Base-by-base conservation (phyloP, 2,888 invertebrate genomes). In the Oligia strigilis region DNA sequence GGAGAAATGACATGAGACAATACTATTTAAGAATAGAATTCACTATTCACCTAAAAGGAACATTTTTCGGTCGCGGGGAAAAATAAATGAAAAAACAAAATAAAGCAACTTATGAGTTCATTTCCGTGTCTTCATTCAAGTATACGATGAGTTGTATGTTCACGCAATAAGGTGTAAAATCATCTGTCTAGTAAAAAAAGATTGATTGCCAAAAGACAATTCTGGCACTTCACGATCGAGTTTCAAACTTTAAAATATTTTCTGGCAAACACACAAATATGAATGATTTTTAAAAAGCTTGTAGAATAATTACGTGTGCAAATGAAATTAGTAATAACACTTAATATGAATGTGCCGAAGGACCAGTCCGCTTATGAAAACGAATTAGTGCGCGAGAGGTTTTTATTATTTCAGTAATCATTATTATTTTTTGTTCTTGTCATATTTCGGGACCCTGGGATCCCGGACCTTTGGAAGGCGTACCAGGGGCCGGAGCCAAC, bases 201-300 rank as follows among this genome's bases (percentile, higher is more conserved):
- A 75, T 62, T 66, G 43, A 46, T 52, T 89, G 89, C 89, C 88
- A 89, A 89, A 83, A 85, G 46, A 84, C 79, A 81, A 86, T 81
- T 65, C 67, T 78, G 66, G 19, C 36, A 75, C 65, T 81, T 85
- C 79, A 86, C 64, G 67, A 72, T 82, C 78, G 23, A 11, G 69
- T 83, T 84, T 81, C 81, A 80, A 75, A 80, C 76, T 64, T 87
- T 81, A 78, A 87, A 86, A 90, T 87, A 84, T 78, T 78, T 86
- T 85, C 81, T 89, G 90, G 89, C 89, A 72, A 71, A 73, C 52
- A 14, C 55, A 71, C 84, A 90, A 85, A 52, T 40, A 75, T 73
- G 29, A 77, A 81, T 82, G 81, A 80, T 1, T 79, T 83, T 80
- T 85, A 77, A 83, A 86, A 83, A 80, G 66, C 67, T 84, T 80